A percentile compares a stretch with the other conserved stretches of the same genome.
Evolutionary conservation across 2,113 vertebrate species (phyloP).

Genomic region (Clarias batrachus): DNA sequence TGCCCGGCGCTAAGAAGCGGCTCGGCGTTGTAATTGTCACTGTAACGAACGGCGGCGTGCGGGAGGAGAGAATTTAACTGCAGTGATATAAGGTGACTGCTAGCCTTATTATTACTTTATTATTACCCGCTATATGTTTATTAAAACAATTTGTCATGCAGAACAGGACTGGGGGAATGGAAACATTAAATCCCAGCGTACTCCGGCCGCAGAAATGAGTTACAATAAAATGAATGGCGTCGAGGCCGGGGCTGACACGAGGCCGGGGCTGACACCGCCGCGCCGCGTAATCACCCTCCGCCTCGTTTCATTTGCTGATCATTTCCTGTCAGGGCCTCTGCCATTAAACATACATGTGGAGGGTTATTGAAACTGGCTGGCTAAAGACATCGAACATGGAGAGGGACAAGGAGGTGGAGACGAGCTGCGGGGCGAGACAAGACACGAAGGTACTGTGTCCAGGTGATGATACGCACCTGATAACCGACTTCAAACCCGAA

Average conservation of each 20-base stretch:
- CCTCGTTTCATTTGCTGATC: slow-evolving; percentile 88
- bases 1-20: slow-evolving; percentile 86
- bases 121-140: slow-evolving; percentile 99
- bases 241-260: slow-evolving; percentile 74
- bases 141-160: slow-evolving; percentile 99
- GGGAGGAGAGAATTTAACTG: slow-evolving; percentile 91
- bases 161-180: slow-evolving; percentile 95
- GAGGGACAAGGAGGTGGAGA: slow-evolving; percentile 10
- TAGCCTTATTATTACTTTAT: slow-evolving; percentile 99
- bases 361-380: slow-evolving; percentile 75
- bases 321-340: slow-evolving; percentile 87
- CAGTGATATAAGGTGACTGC: slow-evolving; percentile 99
- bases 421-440: not conserved
- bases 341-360: slow-evolving; percentile 92
- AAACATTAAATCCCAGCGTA: slow-evolving; percentile 96
- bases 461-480: not conserved
- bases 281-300: slow-evolving; percentile 79
- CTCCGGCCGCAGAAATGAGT: slow-evolving; percentile 94
- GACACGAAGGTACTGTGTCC: not conserved
- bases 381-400: slow-evolving; percentile 75
- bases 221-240: slow-evolving; percentile 92
- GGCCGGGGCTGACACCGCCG: slow-evolving; percentile 73
- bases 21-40: slow-evolving; percentile 91
- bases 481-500: not conserved
- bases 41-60: slow-evolving; percentile 92